Evolutionary conservation across 2,888 invertebrate genomes (phyloP), one percentile per base, ranked within the genome.

Genomic region (Drosophila nigricruria): DNA sequence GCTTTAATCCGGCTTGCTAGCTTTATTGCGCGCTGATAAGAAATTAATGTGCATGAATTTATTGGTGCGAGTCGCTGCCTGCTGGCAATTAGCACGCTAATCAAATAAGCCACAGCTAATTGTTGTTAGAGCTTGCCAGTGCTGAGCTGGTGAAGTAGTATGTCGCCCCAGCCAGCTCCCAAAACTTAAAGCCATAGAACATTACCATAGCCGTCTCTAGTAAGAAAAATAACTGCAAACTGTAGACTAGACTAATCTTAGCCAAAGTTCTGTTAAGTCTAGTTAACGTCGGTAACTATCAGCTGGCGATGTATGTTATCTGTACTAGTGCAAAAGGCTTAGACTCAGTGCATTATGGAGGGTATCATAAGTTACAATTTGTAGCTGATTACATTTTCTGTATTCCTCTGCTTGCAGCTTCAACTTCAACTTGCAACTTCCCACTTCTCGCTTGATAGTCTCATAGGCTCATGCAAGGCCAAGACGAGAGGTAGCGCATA

Each of bases 21-120:
- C 78, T 73, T 82, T 78, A 80, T 65, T 43, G 73, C 68, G 58
- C 85, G 58, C 85, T 89, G 87, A 87, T 87, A 87, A 87, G 87
- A 74, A 79, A 85, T 70, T 85, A 89, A 87, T 85, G 75, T 82
- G 68, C 70, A 27, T 45, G 65, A 87, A 81, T 88, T 88, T 89
- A 88, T 81, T 89, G 85, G 77, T 76, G 72, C 76, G 76, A 68
- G 64, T 62, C 68, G 76, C 70, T 75, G 71, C 67, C 67, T 70
- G 45, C 70, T 54, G 70, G 81, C 86, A 83, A 83, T 83, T 83
- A 83, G 81, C 73, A 27, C 27, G 66, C 78, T 82, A 82, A 82
- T 82, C 82, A 82, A 87, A 79, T 87, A 82, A 82, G 84, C 82
- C 67, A 34, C 74, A 57, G 27, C 64, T 81, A 82, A 82, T 83